phyloP scores from a whole-genome alignment of 1,140 invertebrate genomes.

The Drosophila suzukii region DNA sequence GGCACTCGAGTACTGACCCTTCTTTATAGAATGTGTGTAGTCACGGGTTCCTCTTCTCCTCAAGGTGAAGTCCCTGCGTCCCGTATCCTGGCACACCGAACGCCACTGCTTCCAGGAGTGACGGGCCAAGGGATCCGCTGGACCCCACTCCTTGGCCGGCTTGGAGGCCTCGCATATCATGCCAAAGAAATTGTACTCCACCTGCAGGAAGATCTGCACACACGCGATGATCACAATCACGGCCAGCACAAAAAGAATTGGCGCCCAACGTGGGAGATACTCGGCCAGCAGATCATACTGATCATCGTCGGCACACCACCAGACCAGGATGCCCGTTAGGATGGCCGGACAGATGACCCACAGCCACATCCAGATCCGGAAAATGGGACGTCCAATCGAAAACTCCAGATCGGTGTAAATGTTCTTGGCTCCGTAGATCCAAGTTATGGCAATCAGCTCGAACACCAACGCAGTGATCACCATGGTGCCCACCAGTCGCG shows the following conservation, averaged over 20 bases:
- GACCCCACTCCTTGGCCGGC: constrained; percentile 84
- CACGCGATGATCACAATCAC: constrained; percentile 78
- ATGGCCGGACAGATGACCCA: constrained; percentile 80
- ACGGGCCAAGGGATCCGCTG: constrained; percentile 78
- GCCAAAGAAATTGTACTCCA: constrained; percentile 84
- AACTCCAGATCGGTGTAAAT: constrained; percentile 84
- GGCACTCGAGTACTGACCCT: constrained; percentile 69
- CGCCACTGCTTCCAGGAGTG: constrained; percentile 84
- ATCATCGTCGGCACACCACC: constrained; percentile 83
- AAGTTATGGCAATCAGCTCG: constrained; percentile 78
- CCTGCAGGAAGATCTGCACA: constrained; percentile 81
- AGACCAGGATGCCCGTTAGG: constrained; percentile 74
- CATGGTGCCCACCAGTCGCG: constrained; percentile 77
- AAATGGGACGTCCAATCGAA: constrained; percentile 82
- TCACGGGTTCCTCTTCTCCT: constrained; percentile 87
- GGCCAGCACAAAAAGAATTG: constrained; percentile 72
- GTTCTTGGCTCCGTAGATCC: constrained; percentile 84
- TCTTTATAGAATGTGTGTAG: constrained; percentile 87
- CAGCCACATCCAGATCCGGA: constrained; percentile 75
- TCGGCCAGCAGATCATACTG: constrained; percentile 66
- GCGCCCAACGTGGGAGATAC: constrained; percentile 81
- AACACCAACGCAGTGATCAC: constrained; percentile 77
- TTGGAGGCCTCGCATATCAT: constrained; percentile 84
- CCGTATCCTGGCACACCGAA: constrained; percentile 83
- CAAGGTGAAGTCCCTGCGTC: constrained; percentile 86